These are phyloP conservation scores for Andrena haemorrhoa DNA, from an alignment of 2,888 invertebrate genomes.

Conservation along the genomic window DNA sequence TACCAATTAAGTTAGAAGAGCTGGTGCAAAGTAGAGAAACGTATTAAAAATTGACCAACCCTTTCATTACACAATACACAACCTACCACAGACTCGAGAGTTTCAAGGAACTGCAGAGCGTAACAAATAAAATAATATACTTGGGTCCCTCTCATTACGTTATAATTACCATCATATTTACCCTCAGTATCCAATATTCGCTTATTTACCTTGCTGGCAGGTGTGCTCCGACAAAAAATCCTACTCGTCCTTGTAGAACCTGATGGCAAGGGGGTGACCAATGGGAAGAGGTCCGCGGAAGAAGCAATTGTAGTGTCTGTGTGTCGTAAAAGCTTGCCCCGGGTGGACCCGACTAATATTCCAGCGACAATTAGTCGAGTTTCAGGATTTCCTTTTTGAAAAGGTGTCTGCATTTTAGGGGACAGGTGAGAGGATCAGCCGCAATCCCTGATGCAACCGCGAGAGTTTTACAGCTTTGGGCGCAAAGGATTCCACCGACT, in stretches of 20 bases:
- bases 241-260: constrained; percentile 11
- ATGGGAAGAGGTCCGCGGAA: constrained; percentile 2
- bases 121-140: neutral
- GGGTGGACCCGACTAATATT: constrained; percentile 37
- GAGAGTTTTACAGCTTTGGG: constrained; percentile 4
- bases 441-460: neutral
- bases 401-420: constrained; percentile 46
- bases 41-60: no score
- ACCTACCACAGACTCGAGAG: neutral
- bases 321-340: constrained; percentile 41
- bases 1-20: neutral
- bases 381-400: constrained; percentile 24
- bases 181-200: neutral
- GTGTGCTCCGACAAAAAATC: constrained; percentile 33
- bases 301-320: constrained; percentile 22
- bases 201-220: constrained; percentile 21
- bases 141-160: neutral
- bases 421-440: constrained; percentile 49
- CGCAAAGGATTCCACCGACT: constrained; percentile 13
- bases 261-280: constrained; percentile 6
- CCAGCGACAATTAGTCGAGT: constrained; percentile 59
- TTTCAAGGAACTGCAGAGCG: neutral
- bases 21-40: no score
- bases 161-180: neutral
- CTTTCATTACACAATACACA: no score